phyloP scores from a whole-genome alignment of 2,797 vertebrate species.

The Microhierax caerulescens region DNA sequence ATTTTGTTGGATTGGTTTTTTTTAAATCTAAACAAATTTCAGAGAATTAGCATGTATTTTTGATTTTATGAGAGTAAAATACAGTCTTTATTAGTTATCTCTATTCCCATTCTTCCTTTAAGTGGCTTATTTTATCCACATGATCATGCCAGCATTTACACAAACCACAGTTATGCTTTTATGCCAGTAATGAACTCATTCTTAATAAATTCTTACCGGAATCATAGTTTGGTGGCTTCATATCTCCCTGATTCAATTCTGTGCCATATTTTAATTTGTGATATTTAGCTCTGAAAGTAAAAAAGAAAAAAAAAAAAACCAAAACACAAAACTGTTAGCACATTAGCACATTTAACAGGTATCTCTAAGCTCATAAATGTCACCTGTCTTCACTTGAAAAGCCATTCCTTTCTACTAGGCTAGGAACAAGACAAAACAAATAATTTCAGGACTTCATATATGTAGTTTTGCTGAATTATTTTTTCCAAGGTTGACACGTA shows the following conservation, averaged over 20 bases:
- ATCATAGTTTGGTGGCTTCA: conserved; percentile 98
- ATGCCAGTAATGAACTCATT: neutral
- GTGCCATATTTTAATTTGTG: conserved; percentile 99
- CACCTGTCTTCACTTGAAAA: neutral
- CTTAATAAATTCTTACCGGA: conserved; percentile 86
- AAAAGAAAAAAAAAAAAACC: neutral
- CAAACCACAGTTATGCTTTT: neutral
- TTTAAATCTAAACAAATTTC: neutral
- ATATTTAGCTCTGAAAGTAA: conserved; percentile 90
- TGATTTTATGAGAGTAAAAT: neutral
- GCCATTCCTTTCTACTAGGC: neutral
- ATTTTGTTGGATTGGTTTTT: neutral
- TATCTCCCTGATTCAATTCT: conserved; percentile 96
- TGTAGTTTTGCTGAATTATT: neutral
- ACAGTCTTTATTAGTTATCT: neutral
- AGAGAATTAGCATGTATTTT: neutral
- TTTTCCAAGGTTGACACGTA: neutral
- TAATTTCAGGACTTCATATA: neutral
- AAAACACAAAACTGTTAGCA: neutral
- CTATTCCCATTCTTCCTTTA: neutral
- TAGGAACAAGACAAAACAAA: neutral
- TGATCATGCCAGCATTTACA: neutral
- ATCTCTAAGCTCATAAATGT: neutral
- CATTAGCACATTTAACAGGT: neutral
- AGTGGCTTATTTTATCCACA: neutral